These are phyloP conservation scores for Spizella passerina DNA, from an alignment of 2,797 vertebrate genomes.

Conservation along the genomic window DNA sequence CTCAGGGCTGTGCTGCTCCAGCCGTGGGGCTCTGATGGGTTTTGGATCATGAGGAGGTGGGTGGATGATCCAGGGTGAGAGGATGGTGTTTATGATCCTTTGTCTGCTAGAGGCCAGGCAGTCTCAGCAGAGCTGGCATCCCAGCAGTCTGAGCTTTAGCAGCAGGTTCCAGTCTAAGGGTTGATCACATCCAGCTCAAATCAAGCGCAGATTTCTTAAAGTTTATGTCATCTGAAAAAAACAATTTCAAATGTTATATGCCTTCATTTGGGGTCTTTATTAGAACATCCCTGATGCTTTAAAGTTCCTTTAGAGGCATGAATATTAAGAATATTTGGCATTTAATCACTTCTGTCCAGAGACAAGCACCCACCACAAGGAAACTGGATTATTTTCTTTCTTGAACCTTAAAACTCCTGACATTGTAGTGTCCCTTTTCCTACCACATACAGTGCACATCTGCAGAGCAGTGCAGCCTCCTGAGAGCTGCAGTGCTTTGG, in stretches of 20 bases:
- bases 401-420: background rate
- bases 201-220: background rate
- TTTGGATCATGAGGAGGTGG: background rate
- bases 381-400: background rate
- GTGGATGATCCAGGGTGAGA: background rate
- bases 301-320: background rate
- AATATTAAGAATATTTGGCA: background rate
- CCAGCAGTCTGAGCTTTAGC: background rate
- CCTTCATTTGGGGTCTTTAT: background rate
- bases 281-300: background rate
- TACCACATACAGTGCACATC: too few species aligned
- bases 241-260: background rate
- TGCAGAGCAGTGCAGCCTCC: background rate
- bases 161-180: background rate
- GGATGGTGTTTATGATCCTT: background rate
- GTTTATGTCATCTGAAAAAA: background rate
- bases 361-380: background rate
- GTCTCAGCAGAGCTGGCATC: background rate
- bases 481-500: background rate
- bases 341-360: background rate
- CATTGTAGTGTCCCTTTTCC: rapidly evolving
- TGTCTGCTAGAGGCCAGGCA: background rate
- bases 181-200: background rate
- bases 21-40: background rate
- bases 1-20: background rate